Percentiles rank a stretch among this genome's conserved stretches.
These are phyloP conservation scores for Lochmaea crataegi DNA, from an alignment of 2,888 invertebrate genomes.

Conservation along the genomic window DNA sequence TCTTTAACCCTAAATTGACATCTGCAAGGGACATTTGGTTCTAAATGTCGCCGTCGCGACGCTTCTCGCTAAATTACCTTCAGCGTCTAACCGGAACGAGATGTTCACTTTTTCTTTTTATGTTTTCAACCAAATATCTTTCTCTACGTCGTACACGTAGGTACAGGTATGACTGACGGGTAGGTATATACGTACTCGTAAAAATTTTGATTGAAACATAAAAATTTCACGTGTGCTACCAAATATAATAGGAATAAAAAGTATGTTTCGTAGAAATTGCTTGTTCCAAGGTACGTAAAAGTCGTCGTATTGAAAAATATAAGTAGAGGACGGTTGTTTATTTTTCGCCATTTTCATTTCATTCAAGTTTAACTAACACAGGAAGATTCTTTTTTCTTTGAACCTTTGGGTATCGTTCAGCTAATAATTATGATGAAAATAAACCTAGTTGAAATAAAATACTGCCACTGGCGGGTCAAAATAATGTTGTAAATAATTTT, in stretches of 20 bases:
- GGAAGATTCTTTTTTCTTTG: too few species aligned
- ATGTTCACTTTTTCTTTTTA: slow-evolving; percentile 24
- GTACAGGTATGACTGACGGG: background rate
- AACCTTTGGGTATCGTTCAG: too few species aligned
- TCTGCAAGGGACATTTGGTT: slow-evolving; percentile 26
- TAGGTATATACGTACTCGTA: background rate
- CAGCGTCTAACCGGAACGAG: slow-evolving; percentile 24
- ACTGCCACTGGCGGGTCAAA: too few species aligned
- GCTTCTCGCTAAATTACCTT: slow-evolving; percentile 26
- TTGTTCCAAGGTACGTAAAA: background rate
- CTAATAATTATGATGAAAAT: too few species aligned
- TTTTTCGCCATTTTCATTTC: background rate
- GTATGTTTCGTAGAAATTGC: background rate
- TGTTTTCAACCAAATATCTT: slow-evolving; percentile 14
- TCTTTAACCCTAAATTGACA: slow-evolving; percentile 12
- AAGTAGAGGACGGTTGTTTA: background rate
- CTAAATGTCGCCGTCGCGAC: slow-evolving; percentile 30
- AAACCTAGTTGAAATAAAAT: too few species aligned
- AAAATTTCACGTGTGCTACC: slow-evolving; percentile 1
- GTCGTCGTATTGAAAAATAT: too few species aligned
- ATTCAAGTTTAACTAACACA: too few species aligned
- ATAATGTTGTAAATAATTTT: too few species aligned
- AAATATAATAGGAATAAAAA: too few species aligned
- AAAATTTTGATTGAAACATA: slow-evolving; percentile 27
- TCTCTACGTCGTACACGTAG: too few species aligned